These are phyloP conservation scores for Poecilia velifera DNA, from an alignment of 2,797 vertebrate genomes.

Conservation along the genomic window DNA sequence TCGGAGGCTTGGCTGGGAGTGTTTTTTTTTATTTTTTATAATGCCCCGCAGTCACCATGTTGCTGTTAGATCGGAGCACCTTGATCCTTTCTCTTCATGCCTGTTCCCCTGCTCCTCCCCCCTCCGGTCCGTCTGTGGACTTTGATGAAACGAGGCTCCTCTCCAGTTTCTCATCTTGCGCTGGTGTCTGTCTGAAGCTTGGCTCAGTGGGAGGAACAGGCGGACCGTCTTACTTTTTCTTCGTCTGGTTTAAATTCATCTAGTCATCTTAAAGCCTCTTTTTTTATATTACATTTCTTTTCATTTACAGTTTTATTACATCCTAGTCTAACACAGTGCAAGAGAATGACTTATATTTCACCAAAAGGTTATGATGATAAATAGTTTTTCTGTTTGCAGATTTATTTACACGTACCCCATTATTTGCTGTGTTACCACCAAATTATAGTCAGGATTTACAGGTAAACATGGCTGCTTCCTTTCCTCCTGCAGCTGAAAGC, in stretches of 20 bases:
- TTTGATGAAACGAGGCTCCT: slow-evolving; percentile 58
- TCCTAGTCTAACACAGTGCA: background rate
- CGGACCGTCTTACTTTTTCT: slow-evolving; percentile 33
- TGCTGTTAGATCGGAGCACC: slow-evolving; percentile 63
- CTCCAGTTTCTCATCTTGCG: slow-evolving; percentile 45
- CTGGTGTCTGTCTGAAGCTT: slow-evolving; percentile 41
- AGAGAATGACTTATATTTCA: background rate
- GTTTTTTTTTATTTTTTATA: slow-evolving; percentile 24
- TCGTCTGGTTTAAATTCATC: slow-evolving; percentile 21
- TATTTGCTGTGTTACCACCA: slow-evolving; percentile 34
- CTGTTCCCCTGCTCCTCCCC: slow-evolving; percentile 10
- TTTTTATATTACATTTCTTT: background rate
- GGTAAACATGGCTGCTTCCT: slow-evolving; percentile 15
- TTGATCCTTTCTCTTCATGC: slow-evolving; percentile 50
- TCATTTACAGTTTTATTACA: background rate
- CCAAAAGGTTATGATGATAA: background rate
- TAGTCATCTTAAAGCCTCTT: background rate
- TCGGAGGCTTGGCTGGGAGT: slow-evolving; percentile 51
- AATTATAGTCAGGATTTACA: slow-evolving; percentile 39
- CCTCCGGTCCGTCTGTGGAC: slow-evolving; percentile 34
- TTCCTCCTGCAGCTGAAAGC: slow-evolving; percentile 13
- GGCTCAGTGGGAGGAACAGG: slow-evolving; percentile 47
- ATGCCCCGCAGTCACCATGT: slow-evolving; percentile 57
- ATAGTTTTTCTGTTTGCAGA: slow-evolving; percentile 22
- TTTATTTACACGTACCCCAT: slow-evolving; percentile 40